A percentile compares a stretch with the other conserved stretches of the same genome.
Evolutionary conservation across 2,797 vertebrate species (phyloP).

Genomic region (Sylvilagus floridanus): DNA sequence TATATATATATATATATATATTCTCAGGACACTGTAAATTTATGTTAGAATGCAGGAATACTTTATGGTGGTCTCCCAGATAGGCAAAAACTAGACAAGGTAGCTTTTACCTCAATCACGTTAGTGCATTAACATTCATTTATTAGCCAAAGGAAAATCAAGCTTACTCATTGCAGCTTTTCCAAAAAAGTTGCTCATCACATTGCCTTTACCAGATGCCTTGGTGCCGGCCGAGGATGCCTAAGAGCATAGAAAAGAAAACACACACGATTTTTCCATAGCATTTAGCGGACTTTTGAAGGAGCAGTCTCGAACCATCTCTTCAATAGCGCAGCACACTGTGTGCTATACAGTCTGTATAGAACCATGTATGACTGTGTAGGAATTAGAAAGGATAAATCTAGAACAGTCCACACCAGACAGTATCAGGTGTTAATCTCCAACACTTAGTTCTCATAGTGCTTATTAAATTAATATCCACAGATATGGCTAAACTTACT

Average conservation of each 20-base stretch:
- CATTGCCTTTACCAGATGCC: conserved; percentile 87
- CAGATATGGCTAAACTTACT: conserved; percentile 10
- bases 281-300: conserved; percentile 4
- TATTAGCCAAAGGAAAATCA: conserved; percentile 47
- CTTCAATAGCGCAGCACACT: neutral
- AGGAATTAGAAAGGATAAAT: conserved; percentile 52
- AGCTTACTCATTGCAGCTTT: conserved; percentile 93
- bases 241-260: conserved; percentile 87
- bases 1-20: no score
- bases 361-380: neutral
- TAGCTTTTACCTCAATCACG: neutral
- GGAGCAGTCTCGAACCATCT: conserved; percentile 24
- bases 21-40: conserved; percentile 10
- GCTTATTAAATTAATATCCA: conserved; percentile 51
- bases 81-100: conserved; percentile 10
- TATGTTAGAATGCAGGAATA: neutral
- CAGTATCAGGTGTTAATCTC: neutral
- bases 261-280: neutral
- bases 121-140: conserved; percentile 26
- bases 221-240: conserved; percentile 89
- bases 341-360: neutral
- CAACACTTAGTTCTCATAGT: conserved; percentile 43
- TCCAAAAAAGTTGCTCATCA: conserved; percentile 94
- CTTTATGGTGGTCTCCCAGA: neutral
- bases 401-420: conserved; percentile 2